Evolutionary conservation across 2,797 vertebrate genomes (phyloP).

Genomic region (Tinamus major): DNA sequence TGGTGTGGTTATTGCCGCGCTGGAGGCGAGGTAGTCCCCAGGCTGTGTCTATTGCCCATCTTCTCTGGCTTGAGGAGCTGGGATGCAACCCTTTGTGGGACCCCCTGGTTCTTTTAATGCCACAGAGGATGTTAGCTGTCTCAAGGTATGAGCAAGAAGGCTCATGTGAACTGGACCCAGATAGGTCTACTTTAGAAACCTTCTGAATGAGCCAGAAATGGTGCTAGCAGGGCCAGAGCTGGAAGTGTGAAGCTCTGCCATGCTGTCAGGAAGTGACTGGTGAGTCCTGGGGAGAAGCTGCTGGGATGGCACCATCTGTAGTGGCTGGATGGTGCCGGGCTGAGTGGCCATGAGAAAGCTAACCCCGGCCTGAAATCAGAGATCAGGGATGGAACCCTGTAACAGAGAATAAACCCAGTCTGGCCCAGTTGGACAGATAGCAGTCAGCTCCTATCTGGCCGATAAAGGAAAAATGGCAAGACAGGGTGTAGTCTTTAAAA

Average conservation of each 20-base stretch:
- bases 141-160: neutral
- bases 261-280: neutral
- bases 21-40: neutral
- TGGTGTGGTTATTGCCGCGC: neutral
- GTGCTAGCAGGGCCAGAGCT: neutral
- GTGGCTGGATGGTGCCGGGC: neutral
- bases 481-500: neutral
- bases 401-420: neutral
- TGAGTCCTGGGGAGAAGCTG: neutral
- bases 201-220: neutral
- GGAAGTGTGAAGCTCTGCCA: neutral
- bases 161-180: too few species aligned
- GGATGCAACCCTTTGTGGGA: neutral
- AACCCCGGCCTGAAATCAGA: neutral
- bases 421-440: too few species aligned
- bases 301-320: fast-evolving
- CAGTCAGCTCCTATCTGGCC: fast-evolving
- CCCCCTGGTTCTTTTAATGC: fast-evolving
- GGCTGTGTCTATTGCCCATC: neutral
- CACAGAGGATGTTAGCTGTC: neutral
- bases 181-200: neutral
- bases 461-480: neutral
- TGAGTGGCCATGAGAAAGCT: neutral
- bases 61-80: neutral
- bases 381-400: fast-evolving